Conservation (phyloP, 2,888 invertebrate species). For the Spilosoma lubricipeda region DNA sequence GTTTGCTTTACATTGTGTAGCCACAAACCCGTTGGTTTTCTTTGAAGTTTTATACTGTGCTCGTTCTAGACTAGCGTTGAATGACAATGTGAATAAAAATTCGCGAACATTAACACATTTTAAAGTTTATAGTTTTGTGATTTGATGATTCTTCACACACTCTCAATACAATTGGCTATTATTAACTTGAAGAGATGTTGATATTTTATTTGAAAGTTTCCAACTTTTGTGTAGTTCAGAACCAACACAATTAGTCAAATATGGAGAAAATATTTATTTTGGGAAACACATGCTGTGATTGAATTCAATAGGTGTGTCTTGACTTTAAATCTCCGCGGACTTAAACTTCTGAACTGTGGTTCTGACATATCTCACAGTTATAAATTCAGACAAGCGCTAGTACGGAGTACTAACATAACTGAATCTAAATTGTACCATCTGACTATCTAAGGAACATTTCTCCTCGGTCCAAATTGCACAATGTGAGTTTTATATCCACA, state of each 20-base stretch:
- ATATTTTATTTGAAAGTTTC: too few species aligned
- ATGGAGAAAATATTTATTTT: not conserved
- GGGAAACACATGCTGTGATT: not conserved
- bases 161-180: not conserved
- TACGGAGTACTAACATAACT: not conserved
- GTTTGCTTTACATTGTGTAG: conserved; percentile 69
- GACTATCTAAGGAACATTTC: conserved; percentile 26
- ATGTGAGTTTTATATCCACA: conserved; percentile 54
- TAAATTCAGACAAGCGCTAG: not conserved
- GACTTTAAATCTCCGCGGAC: not conserved
- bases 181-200: not conserved
- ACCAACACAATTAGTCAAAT: not conserved
- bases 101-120: not conserved
- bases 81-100: conserved; percentile 4
- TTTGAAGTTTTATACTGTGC: conserved; percentile 49
- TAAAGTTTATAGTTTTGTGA: not conserved
- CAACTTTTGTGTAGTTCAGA: not conserved
- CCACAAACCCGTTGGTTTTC: conserved; percentile 74
- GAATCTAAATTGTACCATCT: not conserved
- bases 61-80: conserved; percentile 14
- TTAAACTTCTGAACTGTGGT: not conserved
- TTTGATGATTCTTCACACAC: not conserved
- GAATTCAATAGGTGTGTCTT: not conserved
- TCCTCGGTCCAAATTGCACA: conserved; percentile 51
- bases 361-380: not conserved